phyloP scores from a whole-genome alignment of 2,888 invertebrate species.

The Deroplatys truncata region DNA sequence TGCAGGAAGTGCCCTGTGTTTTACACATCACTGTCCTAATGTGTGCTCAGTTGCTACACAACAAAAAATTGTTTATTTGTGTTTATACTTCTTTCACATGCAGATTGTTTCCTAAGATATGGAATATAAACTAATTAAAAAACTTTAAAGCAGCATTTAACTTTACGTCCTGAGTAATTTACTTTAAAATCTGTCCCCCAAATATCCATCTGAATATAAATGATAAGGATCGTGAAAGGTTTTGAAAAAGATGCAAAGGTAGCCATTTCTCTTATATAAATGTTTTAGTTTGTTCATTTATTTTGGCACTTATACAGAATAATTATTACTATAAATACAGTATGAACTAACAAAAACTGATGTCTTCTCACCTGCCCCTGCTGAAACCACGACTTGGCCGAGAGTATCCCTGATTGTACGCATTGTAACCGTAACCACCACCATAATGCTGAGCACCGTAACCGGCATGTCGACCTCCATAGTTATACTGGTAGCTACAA shows the following conservation, averaged over 20 bases:
- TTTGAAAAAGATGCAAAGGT: background rate
- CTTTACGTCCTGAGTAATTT: too few species aligned
- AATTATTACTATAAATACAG: background rate
- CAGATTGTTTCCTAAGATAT: too few species aligned
- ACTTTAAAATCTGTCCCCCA: too few species aligned
- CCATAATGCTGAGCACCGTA: slow-evolving; percentile 38
- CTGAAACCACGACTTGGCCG: slow-evolving; percentile 50
- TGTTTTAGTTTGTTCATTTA: background rate
- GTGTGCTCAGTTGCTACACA: too few species aligned
- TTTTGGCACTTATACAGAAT: background rate
- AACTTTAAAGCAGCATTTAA: too few species aligned
- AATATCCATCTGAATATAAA: background rate
- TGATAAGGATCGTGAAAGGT: background rate
- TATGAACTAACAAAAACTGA: background rate
- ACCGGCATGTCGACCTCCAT: slow-evolving; percentile 41
- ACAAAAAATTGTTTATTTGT: too few species aligned
- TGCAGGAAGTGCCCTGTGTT: too few species aligned
- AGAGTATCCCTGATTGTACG: slow-evolving; percentile 43
- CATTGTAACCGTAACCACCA: slow-evolving; percentile 43
- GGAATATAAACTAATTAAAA: too few species aligned
- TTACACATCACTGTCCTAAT: too few species aligned
- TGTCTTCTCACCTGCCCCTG: slow-evolving; percentile 41
- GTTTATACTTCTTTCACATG: too few species aligned
- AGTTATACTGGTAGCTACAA: slow-evolving; percentile 39
- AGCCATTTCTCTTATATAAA: background rate